Evolutionary conservation across 2,113 vertebrate species (phyloP), one percentile per base, ranked within the genome.

Genomic region (Paralichthys olivaceus): DNA sequence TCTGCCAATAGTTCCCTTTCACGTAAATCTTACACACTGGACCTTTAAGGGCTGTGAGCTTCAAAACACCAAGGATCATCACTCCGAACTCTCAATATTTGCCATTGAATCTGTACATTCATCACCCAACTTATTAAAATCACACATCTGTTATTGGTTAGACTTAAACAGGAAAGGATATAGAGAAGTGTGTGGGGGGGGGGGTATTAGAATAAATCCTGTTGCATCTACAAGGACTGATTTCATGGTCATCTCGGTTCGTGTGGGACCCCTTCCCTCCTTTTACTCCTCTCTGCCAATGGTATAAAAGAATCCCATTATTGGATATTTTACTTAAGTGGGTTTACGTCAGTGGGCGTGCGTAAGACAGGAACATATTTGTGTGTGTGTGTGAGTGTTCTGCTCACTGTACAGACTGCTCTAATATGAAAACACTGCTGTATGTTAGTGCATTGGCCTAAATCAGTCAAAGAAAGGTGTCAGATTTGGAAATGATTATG

Each of bases 271-370:
- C 40, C 29, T 72, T 29, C 28, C 32, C 59, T 57, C 34, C 72
- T 20, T 47, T 68, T 4, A 40, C 26, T 54, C 55, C 66, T 47
- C 25, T 59, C 22, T 19, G 13, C 74, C 75, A 79, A 4, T 69
- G 40, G 63, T 80, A 82, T 69, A 79, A 81, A 74, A 32, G 66
- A 65, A 88, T 89, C 84, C 61, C 43, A 72, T 85, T 86, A 83
- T 63, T 81, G 60, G 75, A 68, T 78, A 77, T 73, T 63, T 61
- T 29, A 73, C 63, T 70, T 84, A 84, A 86, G 73, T 81, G 55
- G 68, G 65, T 74, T 81, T 76, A 69, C 56, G 26, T 81, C 85
- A 79, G 29, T 64, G 20, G 66, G 71, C 56, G 40, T 68, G 51
- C 15, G 45, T 63, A 56, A 45, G 13, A 58, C 22, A 53, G 32